These are phyloP conservation scores for Zootermopsis nevadensis DNA, from an alignment of 2,888 invertebrate genomes.

Conservation along the genomic window DNA sequence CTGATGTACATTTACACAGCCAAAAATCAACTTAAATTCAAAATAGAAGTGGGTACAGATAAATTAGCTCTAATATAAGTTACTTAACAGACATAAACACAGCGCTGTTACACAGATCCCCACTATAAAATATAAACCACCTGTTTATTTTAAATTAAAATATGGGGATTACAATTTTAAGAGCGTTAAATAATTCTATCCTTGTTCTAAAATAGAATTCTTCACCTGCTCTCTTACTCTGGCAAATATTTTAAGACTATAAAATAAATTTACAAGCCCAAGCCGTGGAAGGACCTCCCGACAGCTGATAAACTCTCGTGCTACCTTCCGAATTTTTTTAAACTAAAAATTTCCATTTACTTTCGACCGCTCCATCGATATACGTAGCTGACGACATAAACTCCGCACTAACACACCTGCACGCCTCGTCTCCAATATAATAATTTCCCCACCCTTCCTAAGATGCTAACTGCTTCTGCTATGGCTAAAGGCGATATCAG, in stretches of 20 bases:
- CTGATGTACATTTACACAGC: neutral
- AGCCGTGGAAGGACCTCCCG: neutral
- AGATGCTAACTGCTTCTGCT: neutral
- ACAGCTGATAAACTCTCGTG: neutral
- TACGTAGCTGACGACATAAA: neutral
- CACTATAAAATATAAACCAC: neutral
- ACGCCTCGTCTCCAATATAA: neutral
- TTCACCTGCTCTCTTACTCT: neutral
- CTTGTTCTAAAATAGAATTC: neutral
- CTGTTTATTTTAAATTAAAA: slow-evolving; percentile 7
- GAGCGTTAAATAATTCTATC: neutral
- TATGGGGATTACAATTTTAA: neutral
- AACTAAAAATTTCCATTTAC: neutral
- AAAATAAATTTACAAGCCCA: neutral
- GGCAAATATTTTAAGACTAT: neutral
- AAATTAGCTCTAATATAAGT: neutral
- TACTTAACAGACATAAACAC: neutral
- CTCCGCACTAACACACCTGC: neutral
- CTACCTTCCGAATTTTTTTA: neutral
- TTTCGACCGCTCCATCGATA: neutral
- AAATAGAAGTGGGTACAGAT: neutral
- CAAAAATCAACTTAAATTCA: neutral
- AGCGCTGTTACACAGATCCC: neutral
- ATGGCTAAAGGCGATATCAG: neutral
- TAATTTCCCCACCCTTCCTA: neutral